Evolutionary conservation across 2,797 vertebrate species (phyloP), one percentile per base, ranked within the genome.

Genomic region (Microchirus variegatus): DNA sequence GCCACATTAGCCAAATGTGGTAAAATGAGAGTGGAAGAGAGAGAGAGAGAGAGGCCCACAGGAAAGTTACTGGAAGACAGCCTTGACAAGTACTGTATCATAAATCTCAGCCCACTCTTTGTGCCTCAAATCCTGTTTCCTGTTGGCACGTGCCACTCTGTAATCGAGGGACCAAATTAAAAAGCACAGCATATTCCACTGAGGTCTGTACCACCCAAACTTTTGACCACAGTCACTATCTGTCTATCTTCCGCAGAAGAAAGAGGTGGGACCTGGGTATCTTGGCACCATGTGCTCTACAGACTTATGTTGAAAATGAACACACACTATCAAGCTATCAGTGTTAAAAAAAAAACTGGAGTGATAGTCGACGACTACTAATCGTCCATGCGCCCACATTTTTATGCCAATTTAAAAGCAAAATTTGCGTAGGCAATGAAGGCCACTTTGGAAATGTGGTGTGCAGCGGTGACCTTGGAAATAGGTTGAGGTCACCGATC

Each of bases 91-190:
- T 57, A 22, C 48, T 38, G 57, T 56, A 18, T 77, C 54, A 78
- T 75, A 81, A 74, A 74, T 75, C 70, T 74, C 58, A 64, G 68
- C 68, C 70, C 50, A 54, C 59, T 59, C 53, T 69, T 56, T 8
- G 10, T 35, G 31, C 59, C 63, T 73, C 70, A 53, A 54, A 47
- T 49, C 59, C 66, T 12, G 44, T 64, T 83, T 89, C 84, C 74
- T 86, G 67, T 77, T 75, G 60, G 60, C 77, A 53, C 42, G 31
- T 62, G 50, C 66, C 77, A 55, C 75, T 80, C 80, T 89, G 86
- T 87, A 82, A 88, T 91, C 76, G 79, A 52, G 19, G 18, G 37
- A n/a, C 22, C 52, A 83, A 92, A 90, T 89, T 83, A 86, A 77
- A 89, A 89, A 87, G 84, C 63, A 46, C 7, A 4, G 17, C 47